Evolutionary conservation across 1,140 invertebrate species (phyloP).

Genomic region (Phymastichus coffea): DNA sequence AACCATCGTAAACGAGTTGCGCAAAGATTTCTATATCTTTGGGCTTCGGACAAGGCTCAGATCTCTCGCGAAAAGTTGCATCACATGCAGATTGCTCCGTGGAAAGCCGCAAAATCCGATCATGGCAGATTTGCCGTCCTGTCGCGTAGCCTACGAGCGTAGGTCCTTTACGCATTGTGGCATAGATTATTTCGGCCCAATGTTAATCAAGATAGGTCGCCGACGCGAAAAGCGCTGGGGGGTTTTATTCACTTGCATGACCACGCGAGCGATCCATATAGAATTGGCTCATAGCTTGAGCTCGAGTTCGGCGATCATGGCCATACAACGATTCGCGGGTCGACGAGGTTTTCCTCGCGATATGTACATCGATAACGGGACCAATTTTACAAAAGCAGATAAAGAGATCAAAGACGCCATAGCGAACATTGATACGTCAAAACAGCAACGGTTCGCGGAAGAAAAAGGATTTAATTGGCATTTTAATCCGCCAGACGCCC

Average conservation of each 20-base stretch:
- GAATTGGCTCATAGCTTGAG: no score
- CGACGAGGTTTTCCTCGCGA: slow-evolving; percentile 23
- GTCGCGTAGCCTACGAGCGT: background rate
- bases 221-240: background rate
- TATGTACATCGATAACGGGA: no score
- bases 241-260: background rate
- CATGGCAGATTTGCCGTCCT: background rate
- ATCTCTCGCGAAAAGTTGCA: background rate
- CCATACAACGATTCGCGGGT: slow-evolving; percentile 32
- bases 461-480: no score
- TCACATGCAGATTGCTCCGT: background rate
- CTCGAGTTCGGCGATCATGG: no score
- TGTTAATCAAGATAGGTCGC: background rate
- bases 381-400: no score
- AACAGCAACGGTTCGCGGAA: no score
- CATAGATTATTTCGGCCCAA: background rate
- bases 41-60: background rate
- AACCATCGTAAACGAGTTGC: background rate
- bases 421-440: no score
- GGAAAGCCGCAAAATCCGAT: background rate
- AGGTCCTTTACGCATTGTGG: background rate
- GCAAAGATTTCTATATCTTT: background rate
- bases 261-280: background rate
- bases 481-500: slow-evolving; percentile 20
- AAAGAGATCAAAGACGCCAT: no score